A percentile compares a stretch with the other conserved stretches of the same genome.
Evolutionary conservation across 2,797 vertebrate species (phyloP).

Genomic region (Premnoplex brunnescens): DNA sequence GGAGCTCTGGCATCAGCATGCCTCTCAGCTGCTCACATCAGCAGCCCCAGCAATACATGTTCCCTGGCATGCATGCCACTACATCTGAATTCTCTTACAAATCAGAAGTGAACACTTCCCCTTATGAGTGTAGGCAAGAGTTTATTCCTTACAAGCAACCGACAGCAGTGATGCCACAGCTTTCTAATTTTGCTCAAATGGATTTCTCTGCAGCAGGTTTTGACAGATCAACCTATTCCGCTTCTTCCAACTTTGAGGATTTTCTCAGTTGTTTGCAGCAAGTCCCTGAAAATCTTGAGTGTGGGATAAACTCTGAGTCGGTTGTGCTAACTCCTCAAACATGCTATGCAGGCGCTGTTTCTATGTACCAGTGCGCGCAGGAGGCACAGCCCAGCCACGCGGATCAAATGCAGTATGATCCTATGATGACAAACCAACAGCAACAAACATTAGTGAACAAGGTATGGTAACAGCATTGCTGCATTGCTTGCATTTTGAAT

Average conservation of each 20-base stretch:
- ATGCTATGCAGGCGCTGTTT: slow-evolving; percentile 74
- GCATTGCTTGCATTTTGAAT: neutral
- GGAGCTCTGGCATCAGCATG: slow-evolving; percentile 53
- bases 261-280: slow-evolving; percentile 78
- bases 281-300: slow-evolving; percentile 64
- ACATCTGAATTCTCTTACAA: slow-evolving; percentile 72
- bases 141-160: slow-evolving; percentile 71
- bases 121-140: slow-evolving; percentile 71
- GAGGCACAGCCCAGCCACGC: slow-evolving; percentile 51
- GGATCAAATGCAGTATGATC: slow-evolving; percentile 61
- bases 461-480: slow-evolving; percentile 69
- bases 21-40: slow-evolving; percentile 66
- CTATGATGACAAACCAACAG: slow-evolving; percentile 51
- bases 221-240: slow-evolving; percentile 62
- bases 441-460: slow-evolving; percentile 68
- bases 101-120: slow-evolving; percentile 67
- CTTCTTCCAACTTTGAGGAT: slow-evolving; percentile 74
- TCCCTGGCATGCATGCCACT: slow-evolving; percentile 62
- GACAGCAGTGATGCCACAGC: slow-evolving; percentile 31
- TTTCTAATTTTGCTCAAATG: slow-evolving; percentile 68
- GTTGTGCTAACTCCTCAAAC: slow-evolving; percentile 62
- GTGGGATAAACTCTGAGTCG: slow-evolving; percentile 58
- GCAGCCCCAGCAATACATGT: slow-evolving; percentile 66
- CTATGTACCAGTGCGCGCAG: slow-evolving; percentile 75
- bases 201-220: slow-evolving; percentile 74